Percentiles rank a stretch among this genome's conserved stretches.
These are phyloP conservation scores for Neolamprologus fasciatus DNA, from an alignment of 2,113 vertebrate genomes.

Conservation along the genomic window DNA sequence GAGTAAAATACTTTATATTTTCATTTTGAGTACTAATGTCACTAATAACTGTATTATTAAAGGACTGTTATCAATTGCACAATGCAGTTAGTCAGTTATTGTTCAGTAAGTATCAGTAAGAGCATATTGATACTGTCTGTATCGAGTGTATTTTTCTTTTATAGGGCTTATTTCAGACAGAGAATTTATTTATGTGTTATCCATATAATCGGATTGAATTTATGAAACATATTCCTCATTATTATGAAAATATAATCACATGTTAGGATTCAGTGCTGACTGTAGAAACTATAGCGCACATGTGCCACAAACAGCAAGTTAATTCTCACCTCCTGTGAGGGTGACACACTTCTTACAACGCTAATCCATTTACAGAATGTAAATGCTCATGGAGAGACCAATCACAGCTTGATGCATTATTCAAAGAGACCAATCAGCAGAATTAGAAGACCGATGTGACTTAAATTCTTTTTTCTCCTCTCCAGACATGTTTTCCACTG, in stretches of 20 bases:
- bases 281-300: neutral
- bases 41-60: neutral
- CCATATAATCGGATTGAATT: neutral
- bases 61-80: neutral
- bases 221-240: neutral
- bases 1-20: neutral
- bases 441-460: neutral
- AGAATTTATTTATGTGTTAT: neutral
- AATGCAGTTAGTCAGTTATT: neutral
- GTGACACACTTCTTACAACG: conserved; percentile 9
- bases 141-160: neutral
- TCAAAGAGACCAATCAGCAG: conserved; percentile 18
- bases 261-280: neutral
- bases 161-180: neutral
- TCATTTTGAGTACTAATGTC: neutral
- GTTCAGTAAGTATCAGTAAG: neutral
- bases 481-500: neutral
- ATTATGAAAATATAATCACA: neutral
- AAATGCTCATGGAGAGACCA: neutral
- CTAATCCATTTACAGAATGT: conserved; percentile 14
- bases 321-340: neutral
- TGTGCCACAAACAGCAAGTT: neutral
- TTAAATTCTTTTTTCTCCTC: conserved; percentile 18
- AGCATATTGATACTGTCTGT: neutral
- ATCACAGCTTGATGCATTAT: neutral